Base-by-base conservation (phyloP, 2,797 vertebrate species). In the Gymnoscopelus braueri region DNA sequence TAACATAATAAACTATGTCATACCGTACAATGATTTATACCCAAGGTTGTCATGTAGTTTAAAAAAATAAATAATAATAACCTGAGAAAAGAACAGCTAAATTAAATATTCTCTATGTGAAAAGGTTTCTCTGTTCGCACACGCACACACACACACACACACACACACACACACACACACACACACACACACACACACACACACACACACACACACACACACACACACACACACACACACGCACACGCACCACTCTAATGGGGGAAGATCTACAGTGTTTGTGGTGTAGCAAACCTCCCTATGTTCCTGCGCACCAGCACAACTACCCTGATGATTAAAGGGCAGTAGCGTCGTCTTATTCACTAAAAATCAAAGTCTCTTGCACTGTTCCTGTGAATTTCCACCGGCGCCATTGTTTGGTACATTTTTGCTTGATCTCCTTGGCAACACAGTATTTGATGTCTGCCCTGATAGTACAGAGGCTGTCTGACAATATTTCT, bases 1-100 rank as follows among this genome's bases (percentile, higher is more conserved):
- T 29, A 29, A 29, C 26, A 29, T 29, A 29, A 29, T 4, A 29
- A 29, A 29, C 26, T 29, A 29, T 29, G 26, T 29, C 26, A 29
- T 29, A 29, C 26, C 26, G 3, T 29, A 29, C 19, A 19, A 19
- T 29, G 26, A 3, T 29, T 29, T 29, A 29, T 29, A 3, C 26
- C 26, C 26, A 29, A 4, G 19, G 19, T 19, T 19, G 19, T 19
- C 19, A 19, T 19, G 19, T 19, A 19, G 26, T 29, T 29, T 29
- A 29, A 29, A 29, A 19, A 3, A 29, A 29, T 1, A 29, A 29
- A 29, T 29, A n/a, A n/a, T n/a, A n/a, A n/a, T n/a, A n/a, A 29
- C 26, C 26, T 29, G 73, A 66, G 59, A 54, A 32, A 49, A 47
- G 69, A 63, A 65, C 69, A 78, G 69, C 26, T 32, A 13, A 57